Evolutionary conservation across 2,113 vertebrate genomes (phyloP).

Genomic region (Agelaius tricolor): DNA sequence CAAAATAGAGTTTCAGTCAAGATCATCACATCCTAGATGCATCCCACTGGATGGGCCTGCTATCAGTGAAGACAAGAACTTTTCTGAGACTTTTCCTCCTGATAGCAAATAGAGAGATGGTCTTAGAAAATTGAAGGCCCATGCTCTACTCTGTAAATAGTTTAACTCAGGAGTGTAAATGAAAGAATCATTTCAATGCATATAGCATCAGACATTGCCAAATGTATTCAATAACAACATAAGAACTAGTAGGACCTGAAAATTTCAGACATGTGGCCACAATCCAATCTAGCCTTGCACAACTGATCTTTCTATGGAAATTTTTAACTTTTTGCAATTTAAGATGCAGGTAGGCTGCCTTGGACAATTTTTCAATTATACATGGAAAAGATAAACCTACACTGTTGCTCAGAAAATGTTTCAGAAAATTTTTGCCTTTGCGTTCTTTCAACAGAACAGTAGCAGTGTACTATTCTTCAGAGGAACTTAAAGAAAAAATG

Average conservation of each 20-base stretch:
- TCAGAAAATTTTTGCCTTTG: background rate
- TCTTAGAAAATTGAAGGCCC: background rate
- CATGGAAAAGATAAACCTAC: background rate
- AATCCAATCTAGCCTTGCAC: background rate
- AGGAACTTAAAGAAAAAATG: background rate
- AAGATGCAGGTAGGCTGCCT: background rate
- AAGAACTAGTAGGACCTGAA: background rate
- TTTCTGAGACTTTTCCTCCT: background rate
- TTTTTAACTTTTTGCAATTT: background rate
- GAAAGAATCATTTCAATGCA: background rate
- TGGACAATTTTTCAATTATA: background rate
- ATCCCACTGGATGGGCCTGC: background rate
- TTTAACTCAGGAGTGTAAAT: constrained; percentile 23
- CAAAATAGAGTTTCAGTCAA: background rate
- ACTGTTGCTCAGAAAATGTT: background rate
- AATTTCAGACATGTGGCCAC: background rate
- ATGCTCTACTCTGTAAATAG: background rate
- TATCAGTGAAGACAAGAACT: background rate
- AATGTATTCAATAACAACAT: background rate
- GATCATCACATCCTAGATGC: background rate
- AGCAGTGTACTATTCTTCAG: background rate
- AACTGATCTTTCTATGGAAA: background rate
- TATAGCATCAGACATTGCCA: background rate
- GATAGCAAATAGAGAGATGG: background rate
- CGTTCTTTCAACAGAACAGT: background rate